Evolutionary conservation across 2,888 invertebrate species (phyloP), one percentile per base, ranked within the genome.

Genomic region (Clusia tigrina): DNA sequence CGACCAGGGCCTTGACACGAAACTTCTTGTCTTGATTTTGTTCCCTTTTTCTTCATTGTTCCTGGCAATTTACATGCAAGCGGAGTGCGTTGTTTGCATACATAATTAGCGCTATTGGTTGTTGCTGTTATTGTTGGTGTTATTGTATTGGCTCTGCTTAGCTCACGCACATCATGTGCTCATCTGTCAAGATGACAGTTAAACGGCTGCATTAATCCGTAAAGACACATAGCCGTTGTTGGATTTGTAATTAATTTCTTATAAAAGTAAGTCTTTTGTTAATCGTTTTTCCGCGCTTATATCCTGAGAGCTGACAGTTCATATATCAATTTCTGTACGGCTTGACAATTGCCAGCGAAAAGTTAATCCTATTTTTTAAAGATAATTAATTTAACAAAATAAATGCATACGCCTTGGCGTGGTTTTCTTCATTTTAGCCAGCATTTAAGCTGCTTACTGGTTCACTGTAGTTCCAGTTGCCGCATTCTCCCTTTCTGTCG

Each of bases 61-160:
- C 18, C 12, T 23, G 54, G 46, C 12, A 38, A 63, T 63, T 62
- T 62, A 57, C 57, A 62, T 62, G 15, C 1, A 38, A 42, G 26
- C 26, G 58, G 37, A 46, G 23, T 57, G 57, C 66, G 73, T 73
- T 71, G 72, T 76, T 77, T 73, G 74, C 76, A 74, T 77, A 74
- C 71, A 69, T 77, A 76, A 77, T 77, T 76, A 73, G 70, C 62
- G n/a, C n/a, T n/a, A n/a, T n/a, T n/a, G n/a, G n/a, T n/a, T n/a
- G n/a, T 73, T 69, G 71, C 68, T 69, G 2, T 15, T 18, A 2
- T 51, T 15, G 12, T 48, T 37, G 23, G 0, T 53, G 1, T 53
- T 25, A 32, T 24, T 22, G n/a, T 26, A 46, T 54, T 52, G n/a
- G 26, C 60, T 58, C 55, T 20, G 18, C 24, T 58, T 54, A 1